Base-by-base conservation (phyloP, 2,888 invertebrate species). In the Ommatoiulus sabulosus region DNA sequence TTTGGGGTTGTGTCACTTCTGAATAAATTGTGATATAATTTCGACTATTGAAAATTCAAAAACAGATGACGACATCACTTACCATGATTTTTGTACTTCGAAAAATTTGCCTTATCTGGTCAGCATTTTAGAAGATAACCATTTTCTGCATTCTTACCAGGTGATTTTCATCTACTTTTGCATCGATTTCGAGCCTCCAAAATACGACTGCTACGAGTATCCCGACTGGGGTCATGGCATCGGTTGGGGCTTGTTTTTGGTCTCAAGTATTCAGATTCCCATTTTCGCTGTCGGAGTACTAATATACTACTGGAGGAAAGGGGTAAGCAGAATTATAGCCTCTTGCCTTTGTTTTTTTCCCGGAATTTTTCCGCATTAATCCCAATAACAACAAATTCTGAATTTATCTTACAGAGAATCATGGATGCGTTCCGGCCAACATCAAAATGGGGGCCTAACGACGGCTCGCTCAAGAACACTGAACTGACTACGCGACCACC, bases 221-320 rank as follows among this genome's bases (percentile, higher is more conserved):
- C 91, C 92, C 5, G 89, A 85, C 3, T 92, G 92, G 92, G 91
- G 91, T 0, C 88, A 90, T 15, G 90, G 88, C 3, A 88, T 91
- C n/a, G 92, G 91, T 6, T 91, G 91, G 91, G 87, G 89, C 35
- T 89, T 91, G 44, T 91, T 91, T 17, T 89, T 87, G 2, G 84
- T 91, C 1, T 91, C 91, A 24, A 89, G 91, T 0, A 86, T 91
- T 20, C 91, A 91, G 89, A 91, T 92, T 80, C 91, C 91, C 8
- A 24, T 91, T 7, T 91, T 91, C 90, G 90, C 90, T 24, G 48
- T 90, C 10, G 52, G 90, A 5, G 89, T 89, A 0, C 63, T 90
- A 17, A 86, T 87, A 12, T 90, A 87, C 86, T 89, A 90, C 88
- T 89, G 90, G 17, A 89, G 87, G 20, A 85, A 89, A 88, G 89